phyloP scores from a whole-genome alignment of 2,888 invertebrate species.

The Luperina nickerlii region DNA sequence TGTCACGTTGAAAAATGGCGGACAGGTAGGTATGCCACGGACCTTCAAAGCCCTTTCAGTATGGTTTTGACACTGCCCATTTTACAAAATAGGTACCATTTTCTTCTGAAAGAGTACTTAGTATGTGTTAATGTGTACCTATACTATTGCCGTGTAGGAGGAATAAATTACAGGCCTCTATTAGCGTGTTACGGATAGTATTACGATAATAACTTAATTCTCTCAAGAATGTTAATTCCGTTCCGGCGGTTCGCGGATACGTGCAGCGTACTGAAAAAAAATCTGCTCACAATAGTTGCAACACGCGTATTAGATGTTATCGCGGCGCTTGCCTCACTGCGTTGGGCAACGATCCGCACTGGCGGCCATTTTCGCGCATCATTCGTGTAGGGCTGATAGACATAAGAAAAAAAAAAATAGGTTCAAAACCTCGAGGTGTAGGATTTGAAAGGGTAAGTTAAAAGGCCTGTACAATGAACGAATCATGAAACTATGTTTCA shows the following conservation, averaged over 20 bases:
- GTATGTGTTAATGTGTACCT: not conserved
- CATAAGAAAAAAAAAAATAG: not conserved
- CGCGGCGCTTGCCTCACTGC: conserved; percentile 60
- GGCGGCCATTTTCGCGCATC: conserved; percentile 61
- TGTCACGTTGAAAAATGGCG: not conserved
- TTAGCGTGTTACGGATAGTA: not conserved
- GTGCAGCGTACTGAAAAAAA: conserved; percentile 62
- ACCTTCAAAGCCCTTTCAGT: not conserved
- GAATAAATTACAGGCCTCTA: not conserved
- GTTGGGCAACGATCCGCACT: conserved; percentile 65
- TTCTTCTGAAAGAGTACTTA: not conserved
- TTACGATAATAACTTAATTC: conserved; percentile 8
- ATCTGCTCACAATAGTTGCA: conserved; percentile 64
- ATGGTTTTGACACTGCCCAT: not conserved
- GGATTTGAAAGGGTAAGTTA: not conserved
- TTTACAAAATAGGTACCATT: not conserved
- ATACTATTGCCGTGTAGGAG: not conserved
- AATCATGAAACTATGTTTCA: not conserved
- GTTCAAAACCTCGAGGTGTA: not conserved
- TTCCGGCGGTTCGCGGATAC: conserved; percentile 52
- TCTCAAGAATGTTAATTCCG: conserved; percentile 48
- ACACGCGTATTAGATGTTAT: conserved; percentile 69
- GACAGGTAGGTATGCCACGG: not conserved
- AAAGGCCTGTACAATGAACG: not conserved
- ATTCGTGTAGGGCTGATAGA: conserved; percentile 53